Percentiles rank a stretch among this genome's conserved stretches.
Evolutionary conservation across 2,113 vertebrate genomes (phyloP).

Genomic region (Gavialis gangeticus): DNA sequence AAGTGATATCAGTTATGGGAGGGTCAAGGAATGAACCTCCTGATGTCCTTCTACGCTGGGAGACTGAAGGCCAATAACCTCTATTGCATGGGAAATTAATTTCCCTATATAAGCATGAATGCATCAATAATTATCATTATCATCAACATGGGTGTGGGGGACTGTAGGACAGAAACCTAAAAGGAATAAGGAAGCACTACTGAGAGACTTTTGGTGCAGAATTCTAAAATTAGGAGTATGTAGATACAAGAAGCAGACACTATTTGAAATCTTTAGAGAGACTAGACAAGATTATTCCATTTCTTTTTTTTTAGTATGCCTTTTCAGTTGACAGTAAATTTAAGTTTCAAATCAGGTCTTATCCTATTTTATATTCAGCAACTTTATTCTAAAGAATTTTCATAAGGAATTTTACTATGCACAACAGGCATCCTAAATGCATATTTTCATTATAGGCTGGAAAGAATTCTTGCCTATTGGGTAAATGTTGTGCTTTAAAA

Average conservation of each 20-base stretch:
- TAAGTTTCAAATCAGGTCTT: background rate
- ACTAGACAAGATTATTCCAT: background rate
- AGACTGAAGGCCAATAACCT: too few species aligned
- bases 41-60: too few species aligned
- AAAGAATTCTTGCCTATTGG: background rate
- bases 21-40: too few species aligned
- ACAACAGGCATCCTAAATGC: background rate
- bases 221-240: background rate
- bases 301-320: background rate
- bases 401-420: background rate
- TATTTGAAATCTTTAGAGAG: background rate
- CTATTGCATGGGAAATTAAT: too few species aligned
- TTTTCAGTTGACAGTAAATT: background rate
- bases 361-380: background rate
- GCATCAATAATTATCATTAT: fast-evolving
- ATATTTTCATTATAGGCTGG: background rate
- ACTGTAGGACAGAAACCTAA: background rate
- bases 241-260: background rate
- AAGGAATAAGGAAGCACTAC: background rate
- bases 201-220: background rate
- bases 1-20: too few species aligned
- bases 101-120: too few species aligned
- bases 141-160: background rate
- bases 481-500: background rate
- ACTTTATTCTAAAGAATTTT: background rate